Evolutionary conservation across 2,797 vertebrate species (phyloP), one percentile per base, ranked within the genome.

Genomic region (Telmatherina bonti): DNA sequence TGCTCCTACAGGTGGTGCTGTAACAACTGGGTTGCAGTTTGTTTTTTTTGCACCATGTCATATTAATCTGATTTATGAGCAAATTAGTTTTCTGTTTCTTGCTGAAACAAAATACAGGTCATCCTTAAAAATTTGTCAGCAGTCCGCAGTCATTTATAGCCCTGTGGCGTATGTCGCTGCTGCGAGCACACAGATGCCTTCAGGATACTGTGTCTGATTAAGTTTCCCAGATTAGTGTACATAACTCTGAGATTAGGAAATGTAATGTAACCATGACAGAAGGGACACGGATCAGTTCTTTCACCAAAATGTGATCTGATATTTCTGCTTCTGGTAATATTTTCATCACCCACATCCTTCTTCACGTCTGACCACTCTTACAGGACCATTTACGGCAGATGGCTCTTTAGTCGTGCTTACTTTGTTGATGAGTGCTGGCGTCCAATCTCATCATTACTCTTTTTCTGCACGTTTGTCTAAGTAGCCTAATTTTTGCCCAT

Each of bases 161-260:
- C 20, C 41, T 5, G 3, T 56, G 5, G 60, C 20, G 69, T 15
- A 18, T 58, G 53, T 76, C 67, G 52, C 27, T 67, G 63, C 60
- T 52, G 56, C 62, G 3, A 24, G 62, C 51, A 47, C 58, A 36
- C 72, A 60, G 33, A 67, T 82, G 63, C 54, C 80, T 57, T 60
- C 31, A 58, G 81, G 76, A 9, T 82, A 72, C 24, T 4, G 77
- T 80, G 62, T 82, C 75, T 68, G 26, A 81, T 67, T 85, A 63
- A n/a, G 77, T 75, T 83, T 81, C 70, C 71, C 73, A 86, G 77
- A 86, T 86, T 74, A 76, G 62, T 67, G 73, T 35, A 35, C 78
- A 78, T 78, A 85, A 75, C 62, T 70, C 2, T 41, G 12, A 38
- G 65, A 63, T 75, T 16, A 73, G 47, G 8, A 59, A 52, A 69